Conservation (phyloP, 2,797 vertebrate genomes). For the Silurus lanzhouensis region DNA sequence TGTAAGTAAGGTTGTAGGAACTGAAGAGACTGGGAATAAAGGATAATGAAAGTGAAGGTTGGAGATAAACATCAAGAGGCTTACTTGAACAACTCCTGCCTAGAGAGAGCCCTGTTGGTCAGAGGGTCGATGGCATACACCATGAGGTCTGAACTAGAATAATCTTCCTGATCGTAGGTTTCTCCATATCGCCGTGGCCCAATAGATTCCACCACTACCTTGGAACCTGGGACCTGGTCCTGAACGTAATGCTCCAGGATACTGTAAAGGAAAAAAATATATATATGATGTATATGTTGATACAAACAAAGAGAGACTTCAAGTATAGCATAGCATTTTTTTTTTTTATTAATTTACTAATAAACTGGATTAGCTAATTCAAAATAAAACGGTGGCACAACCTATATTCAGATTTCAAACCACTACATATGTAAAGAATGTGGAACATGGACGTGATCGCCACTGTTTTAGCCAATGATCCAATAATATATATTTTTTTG, state of each 20-base stretch:
- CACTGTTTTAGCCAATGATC: neutral
- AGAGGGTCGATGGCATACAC: constrained; percentile 95
- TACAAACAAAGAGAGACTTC: too few relatives aligned
- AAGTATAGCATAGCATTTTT: neutral
- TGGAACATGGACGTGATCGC: neutral
- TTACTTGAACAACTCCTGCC: constrained; percentile 94
- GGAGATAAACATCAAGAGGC: constrained; percentile 54
- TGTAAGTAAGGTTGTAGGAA: neutral
- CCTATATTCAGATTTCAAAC: neutral
- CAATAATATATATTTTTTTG: neutral
- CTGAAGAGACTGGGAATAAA: neutral
- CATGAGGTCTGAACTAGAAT: constrained; percentile 92
- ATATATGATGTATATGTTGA: too few relatives aligned
- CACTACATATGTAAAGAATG: neutral
- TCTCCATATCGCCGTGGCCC: constrained; percentile 86
- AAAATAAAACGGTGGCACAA: neutral
- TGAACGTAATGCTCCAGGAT: constrained; percentile 93
- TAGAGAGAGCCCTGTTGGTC: constrained; percentile 92
- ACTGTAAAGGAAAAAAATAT: constrained; percentile 62
- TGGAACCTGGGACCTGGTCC: constrained; percentile 92
- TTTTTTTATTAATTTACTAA: neutral
- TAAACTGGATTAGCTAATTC: too few relatives aligned
- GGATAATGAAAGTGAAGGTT: neutral
- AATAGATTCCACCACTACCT: constrained; percentile 92
- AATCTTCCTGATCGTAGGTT: constrained; percentile 90